Conservation (phyloP, 2,113 vertebrate genomes). For the Aphelocoma coerulescens region DNA sequence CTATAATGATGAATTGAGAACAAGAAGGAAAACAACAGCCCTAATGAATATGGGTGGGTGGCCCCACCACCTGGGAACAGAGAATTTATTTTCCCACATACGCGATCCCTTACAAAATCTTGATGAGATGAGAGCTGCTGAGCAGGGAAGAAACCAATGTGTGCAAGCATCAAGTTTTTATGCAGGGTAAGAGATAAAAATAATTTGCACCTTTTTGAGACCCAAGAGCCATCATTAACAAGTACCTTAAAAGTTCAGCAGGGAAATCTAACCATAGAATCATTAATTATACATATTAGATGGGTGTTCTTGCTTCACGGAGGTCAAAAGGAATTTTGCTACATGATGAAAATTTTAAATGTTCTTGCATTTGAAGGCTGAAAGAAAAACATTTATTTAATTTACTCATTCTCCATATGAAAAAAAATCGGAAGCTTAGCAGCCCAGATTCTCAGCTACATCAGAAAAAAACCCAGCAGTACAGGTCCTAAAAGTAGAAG, state of each 20-base stretch:
- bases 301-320: neutral
- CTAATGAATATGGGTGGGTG: neutral
- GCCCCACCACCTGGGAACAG: neutral
- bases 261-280: neutral
- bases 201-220: neutral
- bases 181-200: neutral
- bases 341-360: neutral
- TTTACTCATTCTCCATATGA: neutral
- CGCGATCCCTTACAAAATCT: neutral
- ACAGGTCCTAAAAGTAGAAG: neutral
- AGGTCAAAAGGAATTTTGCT: neutral
- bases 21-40: neutral
- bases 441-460: neutral
- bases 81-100: neutral
- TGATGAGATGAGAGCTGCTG: neutral
- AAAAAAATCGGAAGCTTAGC: neutral
- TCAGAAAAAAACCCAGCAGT: neutral
- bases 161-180: neutral
- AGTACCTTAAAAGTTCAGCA: neutral
- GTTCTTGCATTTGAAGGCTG: neutral
- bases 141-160: neutral
- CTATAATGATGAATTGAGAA: neutral
- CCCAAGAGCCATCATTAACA: neutral
- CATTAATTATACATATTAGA: neutral
- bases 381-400: neutral